Percentiles rank a stretch among this genome's conserved stretches.
Evolutionary conservation across 1,140 invertebrate genomes (phyloP).

Genomic region (Thalassaphorura encarpata): DNA sequence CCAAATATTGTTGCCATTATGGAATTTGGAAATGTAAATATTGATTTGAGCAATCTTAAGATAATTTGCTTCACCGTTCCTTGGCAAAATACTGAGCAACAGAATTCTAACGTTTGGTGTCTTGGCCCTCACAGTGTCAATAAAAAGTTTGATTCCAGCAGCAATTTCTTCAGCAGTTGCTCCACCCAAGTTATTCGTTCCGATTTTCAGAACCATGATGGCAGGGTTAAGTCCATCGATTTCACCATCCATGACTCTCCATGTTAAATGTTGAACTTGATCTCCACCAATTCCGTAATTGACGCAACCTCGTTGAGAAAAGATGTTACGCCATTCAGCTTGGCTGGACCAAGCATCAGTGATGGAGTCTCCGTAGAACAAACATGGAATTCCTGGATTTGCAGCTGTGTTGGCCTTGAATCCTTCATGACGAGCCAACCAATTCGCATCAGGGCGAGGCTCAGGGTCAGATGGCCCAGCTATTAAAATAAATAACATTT

Average conservation of each 20-base stretch:
- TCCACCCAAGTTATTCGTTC: slow-evolving; percentile 18
- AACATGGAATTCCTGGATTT: background rate
- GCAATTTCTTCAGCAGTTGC: background rate
- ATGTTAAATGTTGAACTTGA: slow-evolving; percentile 47
- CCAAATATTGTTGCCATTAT: slow-evolving; percentile 2
- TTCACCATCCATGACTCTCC: slow-evolving; percentile 49
- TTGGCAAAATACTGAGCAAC: slow-evolving; percentile 14
- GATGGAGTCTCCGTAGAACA: background rate
- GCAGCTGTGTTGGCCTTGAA: background rate
- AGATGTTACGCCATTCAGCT: too few species aligned
- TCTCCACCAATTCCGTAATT: slow-evolving; percentile 53
- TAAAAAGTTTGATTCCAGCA: slow-evolving; percentile 1
- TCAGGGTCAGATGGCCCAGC: background rate
- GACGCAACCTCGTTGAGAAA: slow-evolving; percentile 35
- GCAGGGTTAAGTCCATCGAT: slow-evolving; percentile 44
- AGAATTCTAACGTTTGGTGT: slow-evolving; percentile 12
- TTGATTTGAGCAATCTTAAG: slow-evolving; percentile 14
- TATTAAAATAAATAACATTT: too few species aligned
- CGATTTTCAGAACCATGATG: slow-evolving; percentile 22
- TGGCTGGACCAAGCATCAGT: too few species aligned
- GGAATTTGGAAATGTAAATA: slow-evolving; percentile 8
- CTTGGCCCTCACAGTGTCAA: background rate
- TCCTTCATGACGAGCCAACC: background rate
- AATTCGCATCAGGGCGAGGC: background rate
- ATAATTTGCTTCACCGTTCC: background rate